Base-by-base conservation (phyloP, 2,888 invertebrate species). In the Drosophila cracens region DNA sequence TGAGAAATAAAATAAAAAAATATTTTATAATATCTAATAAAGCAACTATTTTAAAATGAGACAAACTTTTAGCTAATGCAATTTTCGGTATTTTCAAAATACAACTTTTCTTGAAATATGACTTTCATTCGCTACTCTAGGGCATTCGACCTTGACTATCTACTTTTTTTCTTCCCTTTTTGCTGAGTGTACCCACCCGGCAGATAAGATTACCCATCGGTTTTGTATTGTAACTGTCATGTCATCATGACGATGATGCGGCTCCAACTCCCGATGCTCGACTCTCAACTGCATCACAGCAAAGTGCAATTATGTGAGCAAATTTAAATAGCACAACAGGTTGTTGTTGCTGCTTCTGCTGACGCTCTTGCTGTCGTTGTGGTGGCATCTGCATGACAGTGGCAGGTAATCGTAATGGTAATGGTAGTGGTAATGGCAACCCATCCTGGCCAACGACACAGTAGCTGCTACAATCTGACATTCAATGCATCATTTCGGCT, bases 161-260 rank as follows among this genome's bases (percentile, higher is more conserved):
- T 1, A 25, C 16, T 8, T 46, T 1, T 16, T 6, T 1, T 16
- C 2, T 49, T 16, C 5, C 1, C 8, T 33, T 33, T 54, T 27
- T 54, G 34, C 27, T n/a, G 11, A 74, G 57, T 65, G 69, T 58
- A 76, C 53, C 62, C 70, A 54, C 53, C 52, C 51, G 51, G 54
- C 52, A 72, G 84, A 83, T 81, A 81, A 83, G 84, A 81, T 83
- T 81, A 83, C 84, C 71, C 74, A 81, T 80, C 68, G 70, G 72
- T 78, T 76, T 81, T 83, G 72, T 89, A 89, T 84, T 86, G 86
- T 89, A 85, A 85, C 89, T 85, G 86, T 89, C 90, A 86, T 86
- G 85, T 90, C 90, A 86, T 90, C 90, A 84, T 86, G 88, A 84
- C 70, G 87, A 90, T 89, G 89, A 90, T 87, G 89, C 76, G 67